Evolutionary conservation across 2,888 invertebrate genomes (phyloP).

Genomic region (Phyto melanocephala): DNA sequence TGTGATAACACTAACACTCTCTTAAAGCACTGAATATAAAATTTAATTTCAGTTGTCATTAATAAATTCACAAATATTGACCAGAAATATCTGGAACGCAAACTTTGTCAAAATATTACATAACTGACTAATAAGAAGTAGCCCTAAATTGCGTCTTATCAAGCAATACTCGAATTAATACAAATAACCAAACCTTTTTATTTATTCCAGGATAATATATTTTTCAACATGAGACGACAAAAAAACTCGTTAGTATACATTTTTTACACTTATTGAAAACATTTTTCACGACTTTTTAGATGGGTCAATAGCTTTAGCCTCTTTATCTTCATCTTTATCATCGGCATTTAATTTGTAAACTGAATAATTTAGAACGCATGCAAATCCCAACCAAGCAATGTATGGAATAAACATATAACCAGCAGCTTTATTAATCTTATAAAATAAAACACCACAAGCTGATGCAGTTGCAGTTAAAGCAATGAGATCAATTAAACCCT

Average conservation of each 20-base stretch:
- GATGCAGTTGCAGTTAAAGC: conserved; percentile 82
- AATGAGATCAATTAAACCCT: conserved; percentile 83
- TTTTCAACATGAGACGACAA: conserved; percentile 18
- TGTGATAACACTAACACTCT: too few species aligned
- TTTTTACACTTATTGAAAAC: background rate
- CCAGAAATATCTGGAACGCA: too few species aligned
- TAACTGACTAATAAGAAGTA: too few species aligned
- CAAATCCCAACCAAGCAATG: conserved; percentile 86
- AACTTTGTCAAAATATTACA: too few species aligned
- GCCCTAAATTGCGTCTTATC: too few species aligned
- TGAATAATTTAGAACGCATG: conserved; percentile 84
- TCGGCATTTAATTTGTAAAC: conserved; percentile 83
- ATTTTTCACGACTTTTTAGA: conserved; percentile 32
- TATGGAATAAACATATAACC: conserved; percentile 87
- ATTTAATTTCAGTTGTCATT: too few species aligned
- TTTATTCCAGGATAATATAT: background rate
- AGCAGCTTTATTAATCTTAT: conserved; percentile 83
- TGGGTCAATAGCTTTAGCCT: conserved; percentile 61
- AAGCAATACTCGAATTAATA: background rate
- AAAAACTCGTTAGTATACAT: background rate
- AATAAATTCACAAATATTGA: too few species aligned
- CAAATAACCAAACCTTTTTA: background rate
- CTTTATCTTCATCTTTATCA: conserved; percentile 63
- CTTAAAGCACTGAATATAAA: too few species aligned
- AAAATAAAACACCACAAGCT: conserved; percentile 82